phyloP scores from a whole-genome alignment of 2,797 vertebrate genomes.

The Propithecus deckenii region DNA sequence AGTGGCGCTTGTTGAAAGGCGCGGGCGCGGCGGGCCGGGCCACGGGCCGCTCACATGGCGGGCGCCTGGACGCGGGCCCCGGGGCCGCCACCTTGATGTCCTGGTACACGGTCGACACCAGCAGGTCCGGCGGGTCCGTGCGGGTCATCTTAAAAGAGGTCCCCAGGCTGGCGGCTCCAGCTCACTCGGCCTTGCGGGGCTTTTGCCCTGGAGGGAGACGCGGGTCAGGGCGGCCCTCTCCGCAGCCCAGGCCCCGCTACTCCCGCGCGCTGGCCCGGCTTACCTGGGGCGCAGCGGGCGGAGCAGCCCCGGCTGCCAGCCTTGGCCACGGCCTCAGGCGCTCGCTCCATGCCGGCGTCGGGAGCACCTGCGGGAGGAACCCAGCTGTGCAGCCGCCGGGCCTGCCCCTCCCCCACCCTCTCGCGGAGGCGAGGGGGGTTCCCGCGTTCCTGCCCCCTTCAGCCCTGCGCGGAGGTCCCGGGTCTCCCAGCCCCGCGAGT shows the following conservation, averaged over 20 bases:
- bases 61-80: slow-evolving; percentile 83
- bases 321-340: neutral
- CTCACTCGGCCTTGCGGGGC: slow-evolving; percentile 88
- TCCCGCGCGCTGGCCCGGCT: neutral
- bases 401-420: neutral
- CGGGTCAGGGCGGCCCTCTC: slow-evolving; percentile 30
- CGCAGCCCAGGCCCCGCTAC: neutral
- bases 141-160: slow-evolving; percentile 96
- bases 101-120: slow-evolving; percentile 95
- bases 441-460: neutral
- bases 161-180: slow-evolving; percentile 81
- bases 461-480: neutral
- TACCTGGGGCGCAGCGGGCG: neutral
- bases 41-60: slow-evolving; percentile 92
- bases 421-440: neutral
- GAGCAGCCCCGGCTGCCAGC: slow-evolving; percentile 22
- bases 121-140: slow-evolving; percentile 96
- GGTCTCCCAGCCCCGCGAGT: neutral
- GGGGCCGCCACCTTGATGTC: slow-evolving; percentile 91
- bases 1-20: slow-evolving; percentile 97
- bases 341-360: slow-evolving; percentile 24
- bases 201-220: slow-evolving; percentile 69
- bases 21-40: slow-evolving; percentile 90
- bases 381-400: neutral
- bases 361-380: slow-evolving; percentile 46